These are phyloP conservation scores for Alviniconcha marisindica DNA, from an alignment of 1,140 invertebrate genomes.

Conservation along the genomic window DNA sequence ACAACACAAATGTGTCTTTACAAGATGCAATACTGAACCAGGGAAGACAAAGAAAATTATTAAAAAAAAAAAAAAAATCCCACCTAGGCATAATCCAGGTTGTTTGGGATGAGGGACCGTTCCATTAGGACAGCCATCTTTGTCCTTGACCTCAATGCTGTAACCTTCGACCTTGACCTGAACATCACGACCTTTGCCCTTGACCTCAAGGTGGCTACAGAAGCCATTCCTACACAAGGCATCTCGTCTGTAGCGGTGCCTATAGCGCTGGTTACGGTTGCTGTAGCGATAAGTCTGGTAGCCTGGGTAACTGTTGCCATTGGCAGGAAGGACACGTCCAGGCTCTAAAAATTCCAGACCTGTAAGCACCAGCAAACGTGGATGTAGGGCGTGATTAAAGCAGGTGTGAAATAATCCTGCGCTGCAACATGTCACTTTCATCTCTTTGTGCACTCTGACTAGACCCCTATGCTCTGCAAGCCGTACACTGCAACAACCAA, in stretches of 20 bases:
- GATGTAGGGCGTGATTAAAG: too few species aligned
- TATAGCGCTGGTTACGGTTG: not conserved
- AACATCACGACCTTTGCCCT: not conserved
- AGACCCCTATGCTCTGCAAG: too few species aligned
- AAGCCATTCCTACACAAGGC: conserved; percentile 20
- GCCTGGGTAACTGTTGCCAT: not conserved
- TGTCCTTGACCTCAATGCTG: not conserved
- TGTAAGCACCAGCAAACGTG: conserved; percentile 49
- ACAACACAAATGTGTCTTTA: not conserved
- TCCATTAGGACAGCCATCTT: conserved; percentile 42
- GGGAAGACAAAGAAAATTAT: not conserved
- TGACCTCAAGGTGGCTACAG: conserved; percentile 15
- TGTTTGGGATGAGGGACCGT: conserved; percentile 25
- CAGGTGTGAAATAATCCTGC: too few species aligned
- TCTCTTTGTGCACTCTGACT: too few species aligned
- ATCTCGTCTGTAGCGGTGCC: conserved; percentile 2
- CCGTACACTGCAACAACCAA: too few species aligned
- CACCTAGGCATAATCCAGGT: conserved; percentile 46
- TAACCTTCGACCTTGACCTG: not conserved
- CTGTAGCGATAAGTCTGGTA: not conserved
- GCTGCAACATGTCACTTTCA: too few species aligned
- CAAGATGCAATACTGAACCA: not conserved
- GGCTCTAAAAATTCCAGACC: conserved; percentile 66
- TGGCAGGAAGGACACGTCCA: conserved; percentile 52
- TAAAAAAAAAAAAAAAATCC: not conserved